Evolutionary conservation across 2,797 vertebrate species (phyloP).

Genomic region (Crocidura indochinensis): DNA sequence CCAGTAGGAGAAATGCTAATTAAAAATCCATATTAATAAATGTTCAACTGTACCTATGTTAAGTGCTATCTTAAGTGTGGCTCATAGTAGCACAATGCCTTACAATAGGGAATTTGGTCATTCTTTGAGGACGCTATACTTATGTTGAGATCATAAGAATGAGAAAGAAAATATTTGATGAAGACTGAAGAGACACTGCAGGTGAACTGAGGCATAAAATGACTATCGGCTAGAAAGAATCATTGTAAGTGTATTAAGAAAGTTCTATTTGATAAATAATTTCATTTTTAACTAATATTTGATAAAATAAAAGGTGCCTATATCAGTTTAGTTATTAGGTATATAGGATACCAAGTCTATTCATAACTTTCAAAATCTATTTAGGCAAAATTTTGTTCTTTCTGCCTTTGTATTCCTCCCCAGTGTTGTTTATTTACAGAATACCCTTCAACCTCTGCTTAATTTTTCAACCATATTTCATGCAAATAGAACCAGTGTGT

Average conservation of each 20-base stretch:
- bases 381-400: conserved; percentile 45
- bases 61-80: not conserved
- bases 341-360: not conserved
- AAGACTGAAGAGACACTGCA: not conserved
- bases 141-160: conserved; percentile 15
- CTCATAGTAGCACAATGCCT: not conserved
- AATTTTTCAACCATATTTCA: not conserved
- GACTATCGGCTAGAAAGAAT: not conserved
- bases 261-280: conserved; percentile 30
- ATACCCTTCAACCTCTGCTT: conserved; percentile 6
- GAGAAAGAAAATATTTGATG: not conserved
- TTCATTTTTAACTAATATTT: conserved; percentile 25
- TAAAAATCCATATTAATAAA: not conserved
- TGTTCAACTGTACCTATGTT: not conserved
- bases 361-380: not conserved
- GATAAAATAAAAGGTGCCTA: not conserved
- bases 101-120: not conserved
- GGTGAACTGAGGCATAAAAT: not conserved
- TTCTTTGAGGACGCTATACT: conserved; percentile 23
- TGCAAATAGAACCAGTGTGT: not conserved
- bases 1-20: not conserved
- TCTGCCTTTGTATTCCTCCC: not conserved
- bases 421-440: not conserved
- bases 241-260: not conserved
- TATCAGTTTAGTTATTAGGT: conserved; percentile 21